A percentile compares a stretch with the other conserved stretches of the same genome.
These are phyloP conservation scores for Leptinotarsa lineolata DNA, from an alignment of 1,140 invertebrate genomes.

Conservation along the genomic window DNA sequence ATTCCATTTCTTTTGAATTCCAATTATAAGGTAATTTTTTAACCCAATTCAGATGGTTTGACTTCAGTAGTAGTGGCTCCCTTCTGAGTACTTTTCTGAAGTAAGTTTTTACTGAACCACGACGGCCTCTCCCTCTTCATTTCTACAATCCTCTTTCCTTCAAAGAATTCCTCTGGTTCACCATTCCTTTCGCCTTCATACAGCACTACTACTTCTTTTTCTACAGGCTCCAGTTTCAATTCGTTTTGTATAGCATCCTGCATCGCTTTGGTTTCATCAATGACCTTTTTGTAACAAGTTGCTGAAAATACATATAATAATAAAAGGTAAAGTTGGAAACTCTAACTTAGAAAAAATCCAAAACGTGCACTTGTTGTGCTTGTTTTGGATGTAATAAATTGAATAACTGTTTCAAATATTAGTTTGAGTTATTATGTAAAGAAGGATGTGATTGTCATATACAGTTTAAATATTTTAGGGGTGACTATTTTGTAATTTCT, in stretches of 20 bases:
- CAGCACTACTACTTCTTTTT: constrained; percentile 81
- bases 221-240: constrained; percentile 71
- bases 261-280: constrained; percentile 77
- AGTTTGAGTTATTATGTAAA: too few species aligned
- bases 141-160: constrained; percentile 74
- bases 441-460: too few species aligned
- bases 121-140: constrained; percentile 71
- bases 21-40: constrained; percentile 33
- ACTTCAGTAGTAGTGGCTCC: constrained; percentile 68
- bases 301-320: constrained; percentile 57
- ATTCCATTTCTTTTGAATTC: not conserved
- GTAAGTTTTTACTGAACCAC: constrained; percentile 82
- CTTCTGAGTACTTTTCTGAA: constrained; percentile 74
- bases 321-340: too few species aligned
- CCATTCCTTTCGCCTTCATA: constrained; percentile 78
- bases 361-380: too few species aligned
- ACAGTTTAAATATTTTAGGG: too few species aligned
- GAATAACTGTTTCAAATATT: too few species aligned
- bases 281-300: constrained; percentile 81
- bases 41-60: constrained; percentile 73
- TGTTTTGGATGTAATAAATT: too few species aligned
- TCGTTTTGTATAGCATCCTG: constrained; percentile 73
- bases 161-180: constrained; percentile 58
- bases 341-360: too few species aligned
- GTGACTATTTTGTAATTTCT: too few species aligned